Base-by-base conservation (phyloP, 2,797 vertebrate genomes). In the Sebastes matsubarae region DNA sequence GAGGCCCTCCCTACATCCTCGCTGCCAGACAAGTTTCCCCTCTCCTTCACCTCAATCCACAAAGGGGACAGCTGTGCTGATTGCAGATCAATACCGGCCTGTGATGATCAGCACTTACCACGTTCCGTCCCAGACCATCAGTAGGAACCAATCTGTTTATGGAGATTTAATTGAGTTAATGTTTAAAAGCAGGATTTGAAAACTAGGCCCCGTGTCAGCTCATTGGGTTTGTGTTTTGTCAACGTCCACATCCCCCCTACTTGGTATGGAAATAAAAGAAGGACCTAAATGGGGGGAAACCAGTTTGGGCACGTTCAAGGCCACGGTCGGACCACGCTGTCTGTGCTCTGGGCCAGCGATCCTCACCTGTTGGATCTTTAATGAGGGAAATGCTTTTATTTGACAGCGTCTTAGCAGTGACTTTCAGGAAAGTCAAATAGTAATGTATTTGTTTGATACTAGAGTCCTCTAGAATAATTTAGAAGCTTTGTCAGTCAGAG, bases 161-260 rank as follows among this genome's bases (percentile, higher is more conserved):
- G 83, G 72, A 79, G 74, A 87, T 87, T 85, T 85, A 86, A 87
- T 83, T 68, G 46, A 66, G 74, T 86, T 87, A 76, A 67, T 84
- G 75, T 84, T 84, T 82, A 74, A 83, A 84, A 81, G 74, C 70
- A 72, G 63, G 72, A 57, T 68, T 72, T 76, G n/a, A 71, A 73
- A 68, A 77, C 65, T 24, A n/a, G 30, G 16, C 36, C 38, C 72
- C 29, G n/a, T 77, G 50, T 77, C 54, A 69, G 60, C 68, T 81
- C 60, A 76, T 68, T 82, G 25, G 34, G 66, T 77, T 81, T 63
- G 54, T 57, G 24, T 24, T 80, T 38, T 68, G 73, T 50, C 55
- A 42, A 27, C 25, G 13, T 24, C 46, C 66, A 70, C 65, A 27
- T 4, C 32, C 18, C 68, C 25, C 27, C 42, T 63, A 58, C 67